phyloP scores from a whole-genome alignment of 1,140 invertebrate species.

The Drosophila carrolli region DNA sequence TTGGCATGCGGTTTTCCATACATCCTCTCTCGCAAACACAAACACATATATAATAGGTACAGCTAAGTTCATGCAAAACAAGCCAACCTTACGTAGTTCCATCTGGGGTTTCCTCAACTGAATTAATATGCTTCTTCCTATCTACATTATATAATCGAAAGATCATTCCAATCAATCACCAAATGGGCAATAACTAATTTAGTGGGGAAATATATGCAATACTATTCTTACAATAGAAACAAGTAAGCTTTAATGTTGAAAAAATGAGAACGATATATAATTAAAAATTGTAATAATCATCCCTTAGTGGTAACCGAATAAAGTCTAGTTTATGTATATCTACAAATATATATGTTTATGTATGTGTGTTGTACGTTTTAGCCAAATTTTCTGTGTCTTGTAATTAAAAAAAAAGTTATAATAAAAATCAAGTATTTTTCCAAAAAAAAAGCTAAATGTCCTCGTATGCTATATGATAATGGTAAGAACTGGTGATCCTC shows the following conservation, averaged over 20 bases:
- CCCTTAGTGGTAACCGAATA: conserved; percentile 67
- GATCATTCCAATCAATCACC: conserved; percentile 68
- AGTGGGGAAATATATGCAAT: conserved; percentile 57
- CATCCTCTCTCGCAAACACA: conserved; percentile 16
- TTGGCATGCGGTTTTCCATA: conserved; percentile 44
- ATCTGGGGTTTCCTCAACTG: conserved; percentile 24
- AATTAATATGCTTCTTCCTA: conserved; percentile 44
- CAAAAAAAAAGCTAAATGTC: conserved; percentile 45
- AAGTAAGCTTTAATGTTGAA: conserved; percentile 70
- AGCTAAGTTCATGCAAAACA: conserved; percentile 75
- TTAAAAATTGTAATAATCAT: conserved; percentile 62
- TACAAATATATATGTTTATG: conserved; percentile 65
- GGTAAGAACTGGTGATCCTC: conserved; percentile 60
- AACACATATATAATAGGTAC: conserved; percentile 33
- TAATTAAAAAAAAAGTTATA: conserved; percentile 59
- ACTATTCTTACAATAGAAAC: conserved; percentile 53
- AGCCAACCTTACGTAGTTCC: conserved; percentile 52
- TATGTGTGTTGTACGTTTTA: conserved; percentile 79
- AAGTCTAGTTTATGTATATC: conserved; percentile 63
- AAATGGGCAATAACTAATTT: conserved; percentile 68
- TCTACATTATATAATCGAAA: conserved; percentile 32
- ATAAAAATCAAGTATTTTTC: conserved; percentile 64
- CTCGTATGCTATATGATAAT: conserved; percentile 47
- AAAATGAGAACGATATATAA: conserved; percentile 39
- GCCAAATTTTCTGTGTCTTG: conserved; percentile 79